phyloP scores from a whole-genome alignment of 2,888 invertebrate species.

The Rugalucina vietnamica region DNA sequence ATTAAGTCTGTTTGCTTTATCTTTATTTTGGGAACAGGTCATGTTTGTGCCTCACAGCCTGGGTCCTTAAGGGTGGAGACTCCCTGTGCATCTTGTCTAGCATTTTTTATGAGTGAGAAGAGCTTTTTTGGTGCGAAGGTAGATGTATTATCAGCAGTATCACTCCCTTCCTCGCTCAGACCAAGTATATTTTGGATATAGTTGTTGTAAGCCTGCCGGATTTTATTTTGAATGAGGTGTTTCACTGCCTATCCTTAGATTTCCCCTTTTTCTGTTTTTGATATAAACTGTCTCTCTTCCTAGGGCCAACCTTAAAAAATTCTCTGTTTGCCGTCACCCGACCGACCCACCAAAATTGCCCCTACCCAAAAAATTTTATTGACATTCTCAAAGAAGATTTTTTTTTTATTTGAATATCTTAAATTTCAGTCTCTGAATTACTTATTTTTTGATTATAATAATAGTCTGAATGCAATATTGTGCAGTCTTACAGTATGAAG shows the following conservation, averaged over 20 bases:
- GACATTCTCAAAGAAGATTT: too few relatives aligned
- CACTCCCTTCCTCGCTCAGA: not conserved
- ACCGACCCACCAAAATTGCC: too few relatives aligned
- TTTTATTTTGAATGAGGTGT: not conserved
- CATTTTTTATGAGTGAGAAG: not conserved
- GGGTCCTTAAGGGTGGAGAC: not conserved
- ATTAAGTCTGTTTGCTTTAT: conserved; percentile 3
- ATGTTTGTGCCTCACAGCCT: not conserved
- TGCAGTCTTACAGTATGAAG: too few relatives aligned
- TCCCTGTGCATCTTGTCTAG: not conserved
- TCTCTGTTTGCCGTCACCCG: too few relatives aligned
- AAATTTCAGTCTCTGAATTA: too few relatives aligned
- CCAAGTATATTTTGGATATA: not conserved
- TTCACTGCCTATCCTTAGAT: not conserved
- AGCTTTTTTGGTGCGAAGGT: not conserved
- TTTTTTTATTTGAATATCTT: too few relatives aligned
- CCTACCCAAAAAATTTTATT: too few relatives aligned
- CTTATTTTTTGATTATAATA: too few relatives aligned
- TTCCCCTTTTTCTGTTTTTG: not conserved
- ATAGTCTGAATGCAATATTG: too few relatives aligned
- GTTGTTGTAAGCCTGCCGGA: not conserved
- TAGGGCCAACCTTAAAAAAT: too few relatives aligned
- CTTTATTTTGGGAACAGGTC: not conserved
- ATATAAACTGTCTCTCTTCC: not conserved
- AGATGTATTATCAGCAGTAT: not conserved